Evolutionary conservation across 64 coral and sea anemone species (phyloP).

Genomic region (Anthopleura sola): DNA sequence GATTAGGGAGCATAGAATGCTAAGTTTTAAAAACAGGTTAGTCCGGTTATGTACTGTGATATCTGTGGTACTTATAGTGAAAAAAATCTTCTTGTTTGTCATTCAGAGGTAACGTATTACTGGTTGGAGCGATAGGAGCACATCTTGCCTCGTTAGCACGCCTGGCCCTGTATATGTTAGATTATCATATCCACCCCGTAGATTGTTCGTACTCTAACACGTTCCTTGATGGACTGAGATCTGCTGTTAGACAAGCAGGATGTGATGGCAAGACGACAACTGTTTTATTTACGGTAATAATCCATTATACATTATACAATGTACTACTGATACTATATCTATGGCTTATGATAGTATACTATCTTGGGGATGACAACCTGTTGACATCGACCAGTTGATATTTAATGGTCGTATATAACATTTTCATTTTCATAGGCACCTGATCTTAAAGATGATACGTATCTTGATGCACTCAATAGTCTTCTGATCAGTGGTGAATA

Average conservation of each 20-base stretch:
- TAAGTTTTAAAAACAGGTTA: conserved; percentile 92
- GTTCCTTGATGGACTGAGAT: conserved; percentile 88
- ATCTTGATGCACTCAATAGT: conserved; percentile 89
- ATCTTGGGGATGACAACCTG: too few species aligned
- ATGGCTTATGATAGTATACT: too few species aligned
- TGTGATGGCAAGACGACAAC: conserved; percentile 98
- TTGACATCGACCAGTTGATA: too few species aligned
- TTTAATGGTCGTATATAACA: too few species aligned
- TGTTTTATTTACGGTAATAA: conserved; percentile 68
- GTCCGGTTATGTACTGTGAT: neutral
- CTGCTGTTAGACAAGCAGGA: conserved; percentile 89
- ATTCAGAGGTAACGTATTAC: conserved; percentile 75
- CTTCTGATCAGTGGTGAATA: conserved; percentile 93
- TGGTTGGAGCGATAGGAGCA: conserved; percentile 89
- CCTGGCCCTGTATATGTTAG: conserved; percentile 89
- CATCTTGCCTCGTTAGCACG: conserved; percentile 67
- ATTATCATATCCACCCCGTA: conserved; percentile 81
- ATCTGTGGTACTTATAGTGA: neutral
- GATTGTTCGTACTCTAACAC: conserved; percentile 84
- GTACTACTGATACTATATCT: too few species aligned
- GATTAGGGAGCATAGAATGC: conserved; percentile 78
- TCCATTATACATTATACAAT: neutral
- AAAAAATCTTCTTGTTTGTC: neutral
- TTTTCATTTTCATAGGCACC: conserved; percentile 42
- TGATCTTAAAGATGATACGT: conserved; percentile 82